phyloP scores from a whole-genome alignment of 2,113 vertebrate genomes.

The Rhizomys pruinosus region DNA sequence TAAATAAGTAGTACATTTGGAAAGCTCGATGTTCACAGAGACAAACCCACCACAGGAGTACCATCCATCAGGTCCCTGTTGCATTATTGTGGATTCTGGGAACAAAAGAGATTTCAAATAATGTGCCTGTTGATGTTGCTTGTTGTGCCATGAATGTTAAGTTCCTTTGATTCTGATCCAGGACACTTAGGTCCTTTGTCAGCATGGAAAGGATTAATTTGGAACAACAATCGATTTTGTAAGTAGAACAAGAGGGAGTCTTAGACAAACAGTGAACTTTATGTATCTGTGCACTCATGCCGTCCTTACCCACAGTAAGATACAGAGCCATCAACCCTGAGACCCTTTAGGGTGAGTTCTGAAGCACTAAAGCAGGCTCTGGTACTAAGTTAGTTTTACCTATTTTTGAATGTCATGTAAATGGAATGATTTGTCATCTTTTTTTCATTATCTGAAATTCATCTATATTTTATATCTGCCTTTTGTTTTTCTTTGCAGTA shows the following conservation, averaged over 20 bases:
- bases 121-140: neutral
- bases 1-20: neutral
- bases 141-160: neutral
- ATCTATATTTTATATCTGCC: neutral
- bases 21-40: neutral
- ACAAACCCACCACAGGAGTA: neutral
- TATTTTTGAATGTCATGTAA: slow-evolving; percentile 22
- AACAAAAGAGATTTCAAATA: neutral
- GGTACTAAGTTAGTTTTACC: slow-evolving; percentile 18
- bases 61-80: neutral
- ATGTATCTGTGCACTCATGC: neutral
- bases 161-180: neutral
- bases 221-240: neutral
- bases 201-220: neutral
- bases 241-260: neutral
- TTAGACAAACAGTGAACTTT: neutral
- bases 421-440: neutral
- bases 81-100: neutral
- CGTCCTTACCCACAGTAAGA: slow-evolving; percentile 11
- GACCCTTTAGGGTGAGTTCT: neutral
- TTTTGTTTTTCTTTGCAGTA: neutral
- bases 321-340: neutral
- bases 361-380: neutral
- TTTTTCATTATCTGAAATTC: slow-evolving; percentile 16
- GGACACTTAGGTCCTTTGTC: neutral